A percentile compares a stretch with the other conserved stretches of the same genome.
Conservation (phyloP, 2,888 invertebrate species). For the Athrips mouffetella region DNA sequence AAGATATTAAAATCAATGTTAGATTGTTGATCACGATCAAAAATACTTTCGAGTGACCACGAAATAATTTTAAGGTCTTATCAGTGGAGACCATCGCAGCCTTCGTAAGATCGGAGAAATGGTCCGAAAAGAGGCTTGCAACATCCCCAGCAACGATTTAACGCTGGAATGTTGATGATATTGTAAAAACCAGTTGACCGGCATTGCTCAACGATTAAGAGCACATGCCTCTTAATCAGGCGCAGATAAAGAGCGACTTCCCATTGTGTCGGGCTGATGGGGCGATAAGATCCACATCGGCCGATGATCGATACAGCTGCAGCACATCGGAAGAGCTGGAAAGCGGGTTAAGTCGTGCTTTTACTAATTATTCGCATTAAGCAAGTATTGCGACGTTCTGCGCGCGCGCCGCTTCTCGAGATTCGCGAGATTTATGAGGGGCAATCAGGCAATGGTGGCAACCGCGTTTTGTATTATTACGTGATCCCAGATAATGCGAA, state of each 20-base stretch:
- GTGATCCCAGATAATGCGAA: conserved; percentile 54
- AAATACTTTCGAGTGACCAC: too few species aligned
- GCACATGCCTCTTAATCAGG: conserved; percentile 5
- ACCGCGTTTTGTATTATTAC: conserved; percentile 56
- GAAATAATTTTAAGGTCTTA: too few species aligned
- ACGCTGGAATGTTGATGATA: conserved; percentile 3
- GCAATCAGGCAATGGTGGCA: conserved; percentile 52
- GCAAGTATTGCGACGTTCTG: conserved; percentile 59
- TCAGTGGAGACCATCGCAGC: too few species aligned
- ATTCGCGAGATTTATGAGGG: conserved; percentile 59
- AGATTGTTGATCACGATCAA: too few species aligned
- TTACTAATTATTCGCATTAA: conserved; percentile 69
- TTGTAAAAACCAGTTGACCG: conserved; percentile 1
- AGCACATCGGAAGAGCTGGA: conserved; percentile 58
- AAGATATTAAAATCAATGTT: too few species aligned
- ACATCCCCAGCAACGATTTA: not conserved
- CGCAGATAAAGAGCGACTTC: conserved; percentile 18
- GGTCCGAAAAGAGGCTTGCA: not conserved
- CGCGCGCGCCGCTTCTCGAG: conserved; percentile 42
- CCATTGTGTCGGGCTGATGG: conserved; percentile 44
- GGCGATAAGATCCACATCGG: conserved; percentile 60
- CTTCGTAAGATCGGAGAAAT: too few species aligned
- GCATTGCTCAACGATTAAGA: conserved; percentile 7
- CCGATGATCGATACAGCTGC: conserved; percentile 62
- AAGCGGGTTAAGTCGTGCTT: conserved; percentile 70